These are phyloP conservation scores for Megalopta genalis DNA, from an alignment of 1,140 invertebrate species.

Conservation along the genomic window DNA sequence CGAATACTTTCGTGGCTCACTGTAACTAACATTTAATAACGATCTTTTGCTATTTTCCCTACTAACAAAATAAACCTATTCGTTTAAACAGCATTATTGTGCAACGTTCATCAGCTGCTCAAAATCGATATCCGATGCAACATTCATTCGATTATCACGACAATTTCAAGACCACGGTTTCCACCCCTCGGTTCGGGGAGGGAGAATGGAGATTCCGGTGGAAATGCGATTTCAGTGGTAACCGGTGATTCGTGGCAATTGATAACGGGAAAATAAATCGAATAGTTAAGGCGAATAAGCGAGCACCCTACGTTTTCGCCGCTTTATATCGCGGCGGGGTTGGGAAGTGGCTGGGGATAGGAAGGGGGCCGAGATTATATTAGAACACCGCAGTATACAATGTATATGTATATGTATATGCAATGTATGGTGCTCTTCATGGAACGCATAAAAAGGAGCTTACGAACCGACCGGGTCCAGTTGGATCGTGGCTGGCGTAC, in stretches of 20 bases:
- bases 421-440: no score
- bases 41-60: no score
- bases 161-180: neutral
- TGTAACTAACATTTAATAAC: no score
- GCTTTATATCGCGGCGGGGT: neutral
- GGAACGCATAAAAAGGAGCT: constrained; percentile 39
- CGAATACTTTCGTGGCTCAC: no score
- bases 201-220: neutral
- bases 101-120: no score
- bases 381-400: constrained; percentile 10
- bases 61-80: no score
- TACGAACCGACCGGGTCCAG: neutral
- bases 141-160: neutral
- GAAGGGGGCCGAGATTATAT: constrained; percentile 28
- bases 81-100: no score
- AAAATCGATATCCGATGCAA: neutral
- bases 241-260: neutral
- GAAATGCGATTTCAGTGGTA: constrained; percentile 3
- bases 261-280: constrained; percentile 44
- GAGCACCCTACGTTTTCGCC: constrained; percentile 49
- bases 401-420: no score
- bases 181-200: neutral
- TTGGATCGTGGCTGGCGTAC: constrained; percentile 18
- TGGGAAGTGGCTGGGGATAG: no score
- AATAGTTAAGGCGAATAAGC: constrained; percentile 32